Evolutionary conservation across 2,888 invertebrate species (phyloP).

Genomic region (Eucera pruinosa): DNA sequence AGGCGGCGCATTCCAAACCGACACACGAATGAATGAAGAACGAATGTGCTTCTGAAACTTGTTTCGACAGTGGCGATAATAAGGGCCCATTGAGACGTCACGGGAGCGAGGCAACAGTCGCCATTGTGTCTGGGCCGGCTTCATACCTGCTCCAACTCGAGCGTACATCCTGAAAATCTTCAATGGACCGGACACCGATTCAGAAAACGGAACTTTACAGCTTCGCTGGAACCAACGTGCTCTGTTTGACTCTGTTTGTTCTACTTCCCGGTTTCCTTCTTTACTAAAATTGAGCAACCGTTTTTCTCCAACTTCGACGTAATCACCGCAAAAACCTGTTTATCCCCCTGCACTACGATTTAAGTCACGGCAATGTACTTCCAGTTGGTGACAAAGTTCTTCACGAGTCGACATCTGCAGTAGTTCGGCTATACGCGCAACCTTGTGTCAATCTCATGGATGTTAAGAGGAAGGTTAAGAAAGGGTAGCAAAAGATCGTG

Average conservation of each 20-base stretch:
- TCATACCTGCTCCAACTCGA: constrained; percentile 72
- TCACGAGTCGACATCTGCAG: too few relatives aligned
- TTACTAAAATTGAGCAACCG: constrained; percentile 18
- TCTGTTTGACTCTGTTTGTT: constrained; percentile 48
- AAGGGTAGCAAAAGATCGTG: too few relatives aligned
- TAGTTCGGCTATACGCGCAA: too few relatives aligned
- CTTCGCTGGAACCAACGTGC: constrained; percentile 23
- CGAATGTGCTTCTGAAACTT: constrained; percentile 70
- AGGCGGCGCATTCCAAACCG: constrained; percentile 50
- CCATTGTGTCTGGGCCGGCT: constrained; percentile 70
- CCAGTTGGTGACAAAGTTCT: too few relatives aligned
- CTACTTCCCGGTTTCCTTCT: neutral
- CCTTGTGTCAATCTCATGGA: too few relatives aligned
- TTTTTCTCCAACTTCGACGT: neutral
- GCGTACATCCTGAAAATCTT: constrained; percentile 77
- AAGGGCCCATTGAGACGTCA: constrained; percentile 72
- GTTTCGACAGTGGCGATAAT: constrained; percentile 76
- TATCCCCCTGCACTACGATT: too few relatives aligned
- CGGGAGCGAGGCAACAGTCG: constrained; percentile 56
- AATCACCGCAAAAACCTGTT: too few relatives aligned
- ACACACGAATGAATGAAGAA: constrained; percentile 62
- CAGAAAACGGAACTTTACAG: constrained; percentile 46
- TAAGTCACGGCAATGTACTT: too few relatives aligned
- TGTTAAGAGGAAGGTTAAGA: too few relatives aligned
- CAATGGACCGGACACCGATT: constrained; percentile 61